phyloP scores from a whole-genome alignment of 1,140 invertebrate species.

The Drosophila lacertosa region DNA sequence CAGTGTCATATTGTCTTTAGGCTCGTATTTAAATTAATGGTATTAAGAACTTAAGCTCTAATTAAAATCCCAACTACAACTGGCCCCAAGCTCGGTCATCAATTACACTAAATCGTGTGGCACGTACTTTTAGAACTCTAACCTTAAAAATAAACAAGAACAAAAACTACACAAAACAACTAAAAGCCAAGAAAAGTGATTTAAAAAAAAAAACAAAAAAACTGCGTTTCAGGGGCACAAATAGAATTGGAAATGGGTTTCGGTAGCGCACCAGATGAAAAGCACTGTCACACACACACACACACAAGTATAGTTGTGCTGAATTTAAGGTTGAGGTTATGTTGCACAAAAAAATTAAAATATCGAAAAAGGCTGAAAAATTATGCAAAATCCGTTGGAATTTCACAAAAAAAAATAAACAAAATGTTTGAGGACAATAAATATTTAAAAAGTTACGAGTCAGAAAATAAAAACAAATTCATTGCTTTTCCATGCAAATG shows the following conservation, averaged over 20 bases:
- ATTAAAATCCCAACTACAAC: conserved; percentile 17
- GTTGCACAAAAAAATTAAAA: not conserved
- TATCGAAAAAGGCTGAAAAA: not conserved
- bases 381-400: conserved; percentile 22
- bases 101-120: not conserved
- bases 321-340: conserved; percentile 12
- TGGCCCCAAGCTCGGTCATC: not conserved
- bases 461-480: conserved; percentile 11
- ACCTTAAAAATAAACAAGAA: not conserved
- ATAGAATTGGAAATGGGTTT: conserved; percentile 64
- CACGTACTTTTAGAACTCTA: conserved; percentile 21
- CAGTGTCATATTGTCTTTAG: conserved; percentile 1
- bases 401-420: conserved; percentile 1
- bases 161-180: not conserved
- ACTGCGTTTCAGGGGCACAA: conserved; percentile 51
- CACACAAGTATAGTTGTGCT: conserved; percentile 38
- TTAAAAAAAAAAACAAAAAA: not conserved
- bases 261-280: conserved; percentile 44
- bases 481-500: conserved; percentile 14
- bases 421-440: conserved; percentile 75
- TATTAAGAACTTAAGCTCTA: conserved; percentile 36
- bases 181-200: conserved; percentile 9
- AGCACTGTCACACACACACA: conserved; percentile 10
- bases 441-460: conserved; percentile 28
- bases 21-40: not conserved